Base-by-base conservation (phyloP, 1,140 invertebrate genomes). In the Polypedilum pembai region DNA sequence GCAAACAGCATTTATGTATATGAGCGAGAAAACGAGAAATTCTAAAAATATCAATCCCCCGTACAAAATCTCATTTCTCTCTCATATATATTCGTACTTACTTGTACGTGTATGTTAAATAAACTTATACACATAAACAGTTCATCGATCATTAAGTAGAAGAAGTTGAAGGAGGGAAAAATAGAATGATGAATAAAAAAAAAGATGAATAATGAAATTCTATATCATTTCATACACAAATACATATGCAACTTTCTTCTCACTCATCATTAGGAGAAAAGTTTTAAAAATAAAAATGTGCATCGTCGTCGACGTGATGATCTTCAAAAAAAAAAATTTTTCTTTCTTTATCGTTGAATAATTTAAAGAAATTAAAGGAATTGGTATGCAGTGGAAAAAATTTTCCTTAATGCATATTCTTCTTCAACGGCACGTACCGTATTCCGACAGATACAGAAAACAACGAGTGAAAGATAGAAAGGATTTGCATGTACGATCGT, bases 41-140 rank as follows among this genome's bases (percentile, higher is more conserved):
- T 69, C 65, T 69, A 69, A 69, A 69, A 69, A 69, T 69, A 69
- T 69, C 65, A 69, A 18, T 17, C 65, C 17, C 20, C 45, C 45
- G 45, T 56, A 56, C 24, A 56, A n/a, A 56, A n/a, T 56, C 45
- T 56, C 24, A 33, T 56, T 12, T 56, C 45, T 56, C 15, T 56
- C 45, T 15, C 15, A n/a, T 33, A 33, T 33, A 33, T 33, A 1
- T 33, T 33, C 24, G 24, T 33, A 33, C 5, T 1, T 33, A 33
- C 24, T 33, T 33, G 24, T 33, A 33, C 24, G 24, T 33, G 24
- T 33, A 33, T 33, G 24, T 33, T 33, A 33, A 33, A 33, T 33
- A 33, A 33, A 33, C 24, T 33, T 33, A 33, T 5, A 33, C 24
- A 56, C 45, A n/a, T n/a, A n/a, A 56, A 12, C 45, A 56, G 12